Evolutionary conservation across 2,888 invertebrate species (phyloP).

Genomic region (Agrochola lychnidis): DNA sequence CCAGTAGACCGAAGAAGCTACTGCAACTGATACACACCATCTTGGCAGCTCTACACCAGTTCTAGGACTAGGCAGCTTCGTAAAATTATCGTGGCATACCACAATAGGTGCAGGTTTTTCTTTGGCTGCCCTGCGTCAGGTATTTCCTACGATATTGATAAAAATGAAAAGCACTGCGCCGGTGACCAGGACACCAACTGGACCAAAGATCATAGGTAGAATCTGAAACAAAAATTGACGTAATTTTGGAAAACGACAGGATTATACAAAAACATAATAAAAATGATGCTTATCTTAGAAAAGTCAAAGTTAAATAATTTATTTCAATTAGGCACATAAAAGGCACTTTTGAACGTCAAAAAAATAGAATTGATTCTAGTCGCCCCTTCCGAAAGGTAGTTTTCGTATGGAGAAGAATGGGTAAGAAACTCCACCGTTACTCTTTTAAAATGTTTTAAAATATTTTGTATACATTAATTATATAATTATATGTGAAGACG

Average conservation of each 20-base stretch:
- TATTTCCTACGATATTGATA: slow-evolving; percentile 27
- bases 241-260: slow-evolving; percentile 74
- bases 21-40: slow-evolving; percentile 52
- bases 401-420: too few species aligned
- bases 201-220: slow-evolving; percentile 28
- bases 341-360: too few species aligned
- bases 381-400: too few species aligned
- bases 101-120: slow-evolving; percentile 19
- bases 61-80: not conserved
- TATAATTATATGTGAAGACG: too few species aligned
- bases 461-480: too few species aligned
- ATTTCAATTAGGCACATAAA: too few species aligned
- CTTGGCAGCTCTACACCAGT: slow-evolving; percentile 11
- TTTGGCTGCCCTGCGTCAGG: slow-evolving; percentile 32
- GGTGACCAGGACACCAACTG: slow-evolving; percentile 15
- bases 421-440: too few species aligned
- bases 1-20: slow-evolving; percentile 32
- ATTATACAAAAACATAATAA: slow-evolving; percentile 50
- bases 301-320: too few species aligned
- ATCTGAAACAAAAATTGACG: slow-evolving; percentile 78
- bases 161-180: slow-evolving; percentile 35
- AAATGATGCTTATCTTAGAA: slow-evolving; percentile 64
- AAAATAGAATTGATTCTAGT: too few species aligned
- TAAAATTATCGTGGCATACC: slow-evolving; percentile 20
- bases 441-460: too few species aligned